Percentiles rank a stretch among this genome's conserved stretches.
These are phyloP conservation scores for Tryphoninae sp. DNA, from an alignment of 2,888 invertebrate species.

Conservation along the genomic window DNA sequence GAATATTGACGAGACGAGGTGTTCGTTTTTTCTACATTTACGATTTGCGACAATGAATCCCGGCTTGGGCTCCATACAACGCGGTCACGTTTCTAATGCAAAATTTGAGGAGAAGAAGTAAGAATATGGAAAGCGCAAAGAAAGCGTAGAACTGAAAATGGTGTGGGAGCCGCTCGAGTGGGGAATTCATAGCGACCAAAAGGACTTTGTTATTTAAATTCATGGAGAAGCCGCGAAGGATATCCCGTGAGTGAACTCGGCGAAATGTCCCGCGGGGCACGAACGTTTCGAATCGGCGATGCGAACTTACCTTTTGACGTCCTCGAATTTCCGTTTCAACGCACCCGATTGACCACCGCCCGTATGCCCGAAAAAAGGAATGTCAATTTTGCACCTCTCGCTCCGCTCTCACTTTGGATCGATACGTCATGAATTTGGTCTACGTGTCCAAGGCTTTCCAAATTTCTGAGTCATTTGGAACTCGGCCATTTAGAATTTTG, in stretches of 20 bases:
- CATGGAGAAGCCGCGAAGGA: slow-evolving; percentile 27
- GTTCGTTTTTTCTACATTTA: background rate
- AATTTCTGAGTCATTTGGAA: background rate
- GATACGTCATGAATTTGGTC: background rate
- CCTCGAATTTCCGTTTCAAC: slow-evolving; percentile 39
- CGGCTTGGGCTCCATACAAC: background rate
- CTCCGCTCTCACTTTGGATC: background rate
- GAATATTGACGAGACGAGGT: too few species aligned
- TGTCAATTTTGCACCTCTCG: slow-evolving; percentile 69
- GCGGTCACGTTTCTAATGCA: slow-evolving; percentile 21
- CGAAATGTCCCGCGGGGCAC: slow-evolving; percentile 30
- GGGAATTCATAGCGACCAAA: slow-evolving; percentile 30
- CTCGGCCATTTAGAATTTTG: background rate
- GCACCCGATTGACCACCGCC: slow-evolving; percentile 1
- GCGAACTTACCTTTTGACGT: slow-evolving; percentile 39
- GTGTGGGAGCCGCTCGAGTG: slow-evolving; percentile 4
- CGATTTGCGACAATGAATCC: background rate
- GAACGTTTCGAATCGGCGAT: slow-evolving; percentile 38
- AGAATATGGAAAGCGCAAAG: slow-evolving; percentile 10
- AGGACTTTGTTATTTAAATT: slow-evolving; percentile 80
- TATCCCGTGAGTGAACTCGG: slow-evolving; percentile 31
- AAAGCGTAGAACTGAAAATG: slow-evolving; percentile 37
- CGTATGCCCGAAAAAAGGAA: slow-evolving; percentile 40
- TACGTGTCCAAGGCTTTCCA: background rate
- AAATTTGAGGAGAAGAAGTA: background rate